Evolutionary conservation across 2,797 vertebrate genomes (phyloP).

Genomic region (Scleropages formosus): DNA sequence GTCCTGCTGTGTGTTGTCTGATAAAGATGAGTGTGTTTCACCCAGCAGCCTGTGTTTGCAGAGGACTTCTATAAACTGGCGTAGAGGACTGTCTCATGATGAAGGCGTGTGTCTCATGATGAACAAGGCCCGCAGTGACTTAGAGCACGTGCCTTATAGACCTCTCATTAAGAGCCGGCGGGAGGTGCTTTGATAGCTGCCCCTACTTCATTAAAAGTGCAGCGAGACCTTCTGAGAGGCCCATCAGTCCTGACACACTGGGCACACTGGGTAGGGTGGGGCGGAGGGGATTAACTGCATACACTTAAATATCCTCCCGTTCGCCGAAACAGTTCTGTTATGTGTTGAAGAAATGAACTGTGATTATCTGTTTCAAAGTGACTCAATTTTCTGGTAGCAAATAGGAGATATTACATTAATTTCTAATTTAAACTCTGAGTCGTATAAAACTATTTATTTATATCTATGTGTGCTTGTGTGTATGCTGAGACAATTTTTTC

Average conservation of each 20-base stretch:
- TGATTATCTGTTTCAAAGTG: slow-evolving; percentile 54
- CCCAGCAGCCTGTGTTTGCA: background rate
- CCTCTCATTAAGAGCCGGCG: slow-evolving; percentile 39
- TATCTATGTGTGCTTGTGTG: too few relatives aligned
- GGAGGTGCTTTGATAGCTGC: slow-evolving; percentile 49
- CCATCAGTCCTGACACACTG: slow-evolving; percentile 27
- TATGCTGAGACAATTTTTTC: too few relatives aligned
- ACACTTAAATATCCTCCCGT: slow-evolving; percentile 37
- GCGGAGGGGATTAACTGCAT: slow-evolving; percentile 47
- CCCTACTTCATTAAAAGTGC: slow-evolving; percentile 53
- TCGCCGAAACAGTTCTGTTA: slow-evolving; percentile 58
- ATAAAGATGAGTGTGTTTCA: background rate
- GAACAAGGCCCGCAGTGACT: slow-evolving; percentile 44
- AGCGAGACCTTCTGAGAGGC: slow-evolving; percentile 22
- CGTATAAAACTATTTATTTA: too few relatives aligned
- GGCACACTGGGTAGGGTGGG: slow-evolving; percentile 35
- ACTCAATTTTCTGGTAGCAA: slow-evolving; percentile 58
- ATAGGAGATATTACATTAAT: slow-evolving; percentile 43
- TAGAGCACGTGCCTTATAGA: slow-evolving; percentile 29
- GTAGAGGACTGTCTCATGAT: slow-evolving; percentile 19
- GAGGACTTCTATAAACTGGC: slow-evolving; percentile 12
- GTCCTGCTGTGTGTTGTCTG: background rate
- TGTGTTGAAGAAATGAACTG: slow-evolving; percentile 58
- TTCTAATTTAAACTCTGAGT: too few relatives aligned
- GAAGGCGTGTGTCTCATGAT: slow-evolving; percentile 44